Conservation (phyloP, 2,888 invertebrate species). For the Cistogaster globosa region DNA sequence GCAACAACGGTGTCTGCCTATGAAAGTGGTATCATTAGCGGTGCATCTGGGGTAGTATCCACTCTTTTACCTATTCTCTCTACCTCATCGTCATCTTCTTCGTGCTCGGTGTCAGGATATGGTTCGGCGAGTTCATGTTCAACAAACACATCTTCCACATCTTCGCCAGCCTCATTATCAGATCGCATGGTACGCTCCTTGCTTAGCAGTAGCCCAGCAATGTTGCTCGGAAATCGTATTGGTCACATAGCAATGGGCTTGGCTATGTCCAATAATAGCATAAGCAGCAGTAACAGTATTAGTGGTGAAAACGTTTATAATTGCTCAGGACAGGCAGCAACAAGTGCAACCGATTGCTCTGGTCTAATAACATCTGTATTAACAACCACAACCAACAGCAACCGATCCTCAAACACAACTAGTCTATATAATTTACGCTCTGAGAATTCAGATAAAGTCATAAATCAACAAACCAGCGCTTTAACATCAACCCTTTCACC, state of each 20-base stretch:
- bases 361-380: not conserved
- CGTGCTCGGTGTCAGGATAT: conserved; percentile 51
- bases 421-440: conserved; percentile 53
- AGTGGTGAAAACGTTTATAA: conserved; percentile 49
- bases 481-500: conserved; percentile 47
- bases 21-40: conserved; percentile 39
- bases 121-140: conserved; percentile 71
- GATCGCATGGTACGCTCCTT: conserved; percentile 75
- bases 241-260: conserved; percentile 80
- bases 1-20: conserved; percentile 55
- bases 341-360: conserved; percentile 15
- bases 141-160: conserved; percentile 76
- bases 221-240: conserved; percentile 79
- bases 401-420: conserved; percentile 48
- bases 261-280: conserved; percentile 58
- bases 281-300: conserved; percentile 54
- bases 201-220: conserved; percentile 75
- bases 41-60: conserved; percentile 45
- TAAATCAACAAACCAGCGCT: conserved; percentile 29
- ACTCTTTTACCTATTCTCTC: conserved; percentile 62
- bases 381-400: conserved; percentile 9
- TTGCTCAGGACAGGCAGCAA: conserved; percentile 29
- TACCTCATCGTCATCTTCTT: conserved; percentile 57
- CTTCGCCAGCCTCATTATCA: conserved; percentile 76
- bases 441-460: conserved; percentile 52